Evolutionary conservation across 2,797 vertebrate species (phyloP), one percentile per base, ranked within the genome.

Genomic region (Anabacerthia variegaticeps): DNA sequence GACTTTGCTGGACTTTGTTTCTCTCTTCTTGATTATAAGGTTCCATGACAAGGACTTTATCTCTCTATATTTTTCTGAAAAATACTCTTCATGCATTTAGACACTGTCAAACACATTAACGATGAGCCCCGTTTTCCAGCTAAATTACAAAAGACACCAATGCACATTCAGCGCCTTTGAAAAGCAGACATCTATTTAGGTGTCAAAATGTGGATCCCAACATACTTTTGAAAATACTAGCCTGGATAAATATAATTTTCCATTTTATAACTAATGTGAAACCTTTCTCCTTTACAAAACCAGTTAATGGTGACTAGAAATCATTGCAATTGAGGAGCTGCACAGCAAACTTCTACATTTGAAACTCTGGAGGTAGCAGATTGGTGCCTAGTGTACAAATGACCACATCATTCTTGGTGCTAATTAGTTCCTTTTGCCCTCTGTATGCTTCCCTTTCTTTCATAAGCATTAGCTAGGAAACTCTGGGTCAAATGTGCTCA

Each of bases 61-160:
- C 54, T 71, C 74, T 44, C 0, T 58, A 4, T 63, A 34, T 85
- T 85, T 85, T 84, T 92, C 73, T 82, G 59, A 73, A 93, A 90
- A 93, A 90, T 37, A 88, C 34, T 86, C 79, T 75, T 92, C 82
- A 95, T 87, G 79, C 80, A 73, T 89, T 93, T 93, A 97, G 93
- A 79, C 83, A 74, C 12, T 94, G 87, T 89, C 86, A 94, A 88
- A 83, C 39, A 82, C 51, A 78, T 89, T 93, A 92, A 81, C 65
- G 93, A 88, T 0, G 0, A 72, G 39, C 22, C 48, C 36, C 34
- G 19, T 51, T 91, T 92, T 68, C 58, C 58, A 93, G 54, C 43
- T 77, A 75, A 88, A 96, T 85, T 93, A 59, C 79, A 66, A 88
- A 88, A 81, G 84, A 91, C 78, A 91, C 22, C 0, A 0, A 48